These are phyloP conservation scores for Gymnosoma rotundatum DNA, from an alignment of 2,888 invertebrate species.

Conservation along the genomic window DNA sequence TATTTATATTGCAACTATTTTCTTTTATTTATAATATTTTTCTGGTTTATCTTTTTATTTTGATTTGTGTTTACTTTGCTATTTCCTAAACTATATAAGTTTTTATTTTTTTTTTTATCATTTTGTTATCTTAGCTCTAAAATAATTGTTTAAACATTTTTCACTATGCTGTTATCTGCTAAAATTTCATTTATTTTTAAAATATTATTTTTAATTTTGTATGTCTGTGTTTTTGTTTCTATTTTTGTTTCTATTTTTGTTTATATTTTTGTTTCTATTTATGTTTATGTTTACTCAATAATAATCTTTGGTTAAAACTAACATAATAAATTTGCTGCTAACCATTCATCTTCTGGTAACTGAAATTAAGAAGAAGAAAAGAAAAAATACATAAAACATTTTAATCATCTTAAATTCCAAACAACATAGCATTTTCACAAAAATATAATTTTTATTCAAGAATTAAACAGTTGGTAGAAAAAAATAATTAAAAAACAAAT, in stretches of 20 bases:
- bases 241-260: too few species aligned
- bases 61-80: not conserved
- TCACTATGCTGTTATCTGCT: conserved; percentile 19
- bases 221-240: too few species aligned
- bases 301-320: conserved; percentile 82
- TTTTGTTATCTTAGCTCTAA: conserved; percentile 9
- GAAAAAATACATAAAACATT: conserved; percentile 70
- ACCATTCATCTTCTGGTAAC: conserved; percentile 95
- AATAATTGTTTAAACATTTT: conserved; percentile 35
- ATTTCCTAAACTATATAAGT: conserved; percentile 28
- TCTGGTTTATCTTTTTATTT: conserved; percentile 51
- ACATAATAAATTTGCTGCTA: conserved; percentile 93
- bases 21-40: conserved; percentile 44
- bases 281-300: too few species aligned
- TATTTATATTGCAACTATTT: conserved; percentile 58
- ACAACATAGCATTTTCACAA: conserved; percentile 38
- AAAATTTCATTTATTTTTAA: conserved; percentile 4
- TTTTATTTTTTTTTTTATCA: conserved; percentile 35
- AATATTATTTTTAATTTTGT: conserved; percentile 35
- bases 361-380: conserved; percentile 83
- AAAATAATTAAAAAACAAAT: not conserved
- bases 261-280: too few species aligned
- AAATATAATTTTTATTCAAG: conserved; percentile 23
- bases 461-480: conserved; percentile 34
- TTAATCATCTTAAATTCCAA: conserved; percentile 61